Evolutionary conservation across 35 echinoderm and acorn worm genomes (phyloP), one percentile per base, ranked within the genome.

Genomic region (Ophiothrix spiculata): DNA sequence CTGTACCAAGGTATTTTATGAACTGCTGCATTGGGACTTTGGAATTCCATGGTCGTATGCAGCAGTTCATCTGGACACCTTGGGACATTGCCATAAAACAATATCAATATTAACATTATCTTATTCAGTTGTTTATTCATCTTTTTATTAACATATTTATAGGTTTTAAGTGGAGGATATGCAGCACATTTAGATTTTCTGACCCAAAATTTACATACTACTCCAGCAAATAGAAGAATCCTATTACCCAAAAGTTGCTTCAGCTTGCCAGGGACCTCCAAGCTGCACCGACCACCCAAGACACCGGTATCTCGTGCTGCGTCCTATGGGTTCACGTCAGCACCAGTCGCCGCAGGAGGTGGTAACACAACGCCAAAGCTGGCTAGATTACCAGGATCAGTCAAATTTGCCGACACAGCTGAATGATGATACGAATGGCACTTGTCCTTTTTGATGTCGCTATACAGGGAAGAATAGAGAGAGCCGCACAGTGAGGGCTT

Each of bases 171-270:
- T 32, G 81, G 85, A 45, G 96, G 96, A 16, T 99, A 99, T 64
- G 89, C 92, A 60, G 96, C 96, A n/a, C 92, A 94, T 77, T 83
- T 94, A 23, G 92, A 94, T 12, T 64, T 78, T 32, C 49, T 99
- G 4, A 81, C 76, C 0, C 75, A 77, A n/a, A 81, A 84, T 19
- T 91, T 89, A 33, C 86, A 89, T 4, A 88, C 92, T 0, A 83
- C 96, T 0, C 92, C 91, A 0, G 96, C 92, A 31, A 99, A 99
- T 36, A 64, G 92, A 19, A 85, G 96, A 10, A 39, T 99, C 60
- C 83, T 94, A 15, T 84, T 99, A 0, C 78, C 92, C 0, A 99
- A 93, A 64, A 92, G 96, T 21, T 91, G 92, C 86, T 99, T 99
- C 56, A 94, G 89, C 36, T 73, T 99, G 38, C 96, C 91, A 0